These are phyloP conservation scores for Frankliniella intonsa DNA, from an alignment of 2,888 invertebrate genomes.

Conservation along the genomic window DNA sequence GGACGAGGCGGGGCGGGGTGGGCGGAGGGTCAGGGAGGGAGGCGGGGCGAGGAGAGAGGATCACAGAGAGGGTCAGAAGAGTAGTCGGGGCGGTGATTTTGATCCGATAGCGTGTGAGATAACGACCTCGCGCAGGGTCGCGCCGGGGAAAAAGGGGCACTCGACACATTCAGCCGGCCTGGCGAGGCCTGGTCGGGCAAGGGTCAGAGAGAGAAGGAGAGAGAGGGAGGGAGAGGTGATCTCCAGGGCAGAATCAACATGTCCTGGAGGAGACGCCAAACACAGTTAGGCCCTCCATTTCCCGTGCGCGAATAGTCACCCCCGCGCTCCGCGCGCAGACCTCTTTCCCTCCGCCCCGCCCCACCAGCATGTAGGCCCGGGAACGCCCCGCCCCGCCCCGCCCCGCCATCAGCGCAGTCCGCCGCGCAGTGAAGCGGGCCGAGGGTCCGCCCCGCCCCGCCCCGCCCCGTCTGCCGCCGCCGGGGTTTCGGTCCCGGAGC, in stretches of 20 bases:
- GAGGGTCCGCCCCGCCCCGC: background rate
- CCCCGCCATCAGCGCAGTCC: background rate
- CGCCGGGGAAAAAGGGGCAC: too few relatives aligned
- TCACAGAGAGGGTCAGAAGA: too few relatives aligned
- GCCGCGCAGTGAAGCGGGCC: background rate
- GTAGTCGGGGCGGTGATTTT: too few relatives aligned
- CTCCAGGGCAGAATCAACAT: background rate
- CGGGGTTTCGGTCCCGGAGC: background rate
- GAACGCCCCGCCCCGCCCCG: too few relatives aligned
- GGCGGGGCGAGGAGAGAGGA: background rate
- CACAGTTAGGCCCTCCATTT: conserved; percentile 20
- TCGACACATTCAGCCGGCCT: too few relatives aligned
- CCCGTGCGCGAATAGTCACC: background rate
- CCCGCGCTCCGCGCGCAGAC: too few relatives aligned
- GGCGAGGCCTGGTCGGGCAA: too few relatives aligned
- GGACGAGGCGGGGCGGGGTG: background rate
- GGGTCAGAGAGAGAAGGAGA: conserved; percentile 3
- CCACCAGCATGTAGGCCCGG: too few relatives aligned
- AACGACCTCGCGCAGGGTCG: too few relatives aligned
- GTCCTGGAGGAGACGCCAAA: background rate
- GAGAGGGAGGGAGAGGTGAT: background rate
- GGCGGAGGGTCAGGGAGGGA: background rate
- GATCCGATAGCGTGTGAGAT: too few relatives aligned
- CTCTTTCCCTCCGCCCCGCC: too few relatives aligned
- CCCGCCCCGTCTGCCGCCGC: background rate